A percentile compares a stretch with the other conserved stretches of the same genome.
Conservation (phyloP, 2,888 invertebrate species). For the Cantharis rufa region DNA sequence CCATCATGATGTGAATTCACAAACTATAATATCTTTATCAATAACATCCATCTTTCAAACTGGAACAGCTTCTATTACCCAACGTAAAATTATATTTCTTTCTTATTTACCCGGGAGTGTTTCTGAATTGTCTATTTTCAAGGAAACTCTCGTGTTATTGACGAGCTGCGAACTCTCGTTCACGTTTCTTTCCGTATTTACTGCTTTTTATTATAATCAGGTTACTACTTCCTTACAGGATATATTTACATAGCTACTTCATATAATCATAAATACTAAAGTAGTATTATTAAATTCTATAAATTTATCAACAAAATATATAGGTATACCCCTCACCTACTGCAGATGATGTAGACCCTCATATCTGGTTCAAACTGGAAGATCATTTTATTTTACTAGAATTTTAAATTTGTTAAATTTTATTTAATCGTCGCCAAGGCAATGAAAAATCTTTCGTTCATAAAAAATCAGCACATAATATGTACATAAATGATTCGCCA, state of each 20-base stretch:
- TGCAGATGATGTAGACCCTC: too few relatives aligned
- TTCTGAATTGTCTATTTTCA: constrained; percentile 29
- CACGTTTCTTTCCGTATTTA: constrained; percentile 5
- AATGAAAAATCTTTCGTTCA: too few relatives aligned
- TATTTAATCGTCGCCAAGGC: too few relatives aligned
- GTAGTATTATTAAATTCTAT: too few relatives aligned
- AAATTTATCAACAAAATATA: too few relatives aligned
- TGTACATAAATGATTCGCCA: too few relatives aligned
- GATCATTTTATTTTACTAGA: too few relatives aligned
- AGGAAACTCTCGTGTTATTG: constrained; percentile 25
- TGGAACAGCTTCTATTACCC: constrained; percentile 25
- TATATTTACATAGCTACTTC: neutral
- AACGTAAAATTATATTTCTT: constrained; percentile 29
- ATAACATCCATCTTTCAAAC: constrained; percentile 23
- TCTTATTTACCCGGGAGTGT: constrained; percentile 29
- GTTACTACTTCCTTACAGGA: constrained; percentile 11
- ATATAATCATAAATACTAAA: neutral
- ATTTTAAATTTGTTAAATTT: too few relatives aligned
- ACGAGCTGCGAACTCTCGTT: constrained; percentile 14
- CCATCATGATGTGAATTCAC: neutral
- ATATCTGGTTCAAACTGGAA: too few relatives aligned
- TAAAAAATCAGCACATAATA: too few relatives aligned
- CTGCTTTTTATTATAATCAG: constrained; percentile 16
- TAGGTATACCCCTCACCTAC: too few relatives aligned
- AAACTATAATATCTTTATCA: constrained; percentile 9